Evolutionary conservation across 1,140 invertebrate genomes (phyloP).

Genomic region (Drosophila ironensis): DNA sequence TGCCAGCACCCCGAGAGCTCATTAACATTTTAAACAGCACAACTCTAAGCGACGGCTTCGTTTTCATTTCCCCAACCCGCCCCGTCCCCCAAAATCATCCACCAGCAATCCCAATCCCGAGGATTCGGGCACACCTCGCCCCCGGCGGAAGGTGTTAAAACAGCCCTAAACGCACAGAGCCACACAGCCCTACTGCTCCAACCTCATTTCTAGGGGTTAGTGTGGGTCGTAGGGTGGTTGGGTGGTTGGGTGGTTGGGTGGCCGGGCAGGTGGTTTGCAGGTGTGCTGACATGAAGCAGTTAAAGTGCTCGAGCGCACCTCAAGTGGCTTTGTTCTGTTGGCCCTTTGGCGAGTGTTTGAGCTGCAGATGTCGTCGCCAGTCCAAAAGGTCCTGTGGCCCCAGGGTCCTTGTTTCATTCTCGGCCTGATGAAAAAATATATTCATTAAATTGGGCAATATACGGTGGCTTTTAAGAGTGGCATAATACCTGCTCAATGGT

Average conservation of each 20-base stretch:
- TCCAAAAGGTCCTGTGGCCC: background rate
- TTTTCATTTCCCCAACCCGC: constrained; percentile 18
- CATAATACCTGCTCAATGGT: no score
- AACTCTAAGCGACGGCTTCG: constrained; percentile 62
- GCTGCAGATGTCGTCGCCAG: constrained; percentile 32
- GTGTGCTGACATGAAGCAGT: constrained; percentile 73
- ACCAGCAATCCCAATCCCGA: background rate
- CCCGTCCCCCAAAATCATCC: background rate
- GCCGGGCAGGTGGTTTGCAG: constrained; percentile 11
- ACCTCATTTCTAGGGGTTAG: constrained; percentile 17
- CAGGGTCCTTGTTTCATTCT: background rate
- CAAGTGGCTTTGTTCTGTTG: constrained; percentile 79
- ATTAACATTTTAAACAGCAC: constrained; percentile 81
- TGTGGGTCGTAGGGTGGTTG: background rate
- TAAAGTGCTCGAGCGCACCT: constrained; percentile 78
- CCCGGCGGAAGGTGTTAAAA: constrained; percentile 70
- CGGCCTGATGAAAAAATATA: background rate
- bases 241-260: constrained; percentile 10
- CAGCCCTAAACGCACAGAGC: constrained; percentile 69
- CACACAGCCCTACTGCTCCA: constrained; percentile 14
- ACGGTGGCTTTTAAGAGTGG: background rate
- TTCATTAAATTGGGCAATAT: background rate
- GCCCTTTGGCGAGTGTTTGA: constrained; percentile 74
- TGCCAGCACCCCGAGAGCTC: constrained; percentile 57
- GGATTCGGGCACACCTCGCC: constrained; percentile 5